Conservation (phyloP, 2,113 vertebrate genomes). For the Rhineura floridana region DNA sequence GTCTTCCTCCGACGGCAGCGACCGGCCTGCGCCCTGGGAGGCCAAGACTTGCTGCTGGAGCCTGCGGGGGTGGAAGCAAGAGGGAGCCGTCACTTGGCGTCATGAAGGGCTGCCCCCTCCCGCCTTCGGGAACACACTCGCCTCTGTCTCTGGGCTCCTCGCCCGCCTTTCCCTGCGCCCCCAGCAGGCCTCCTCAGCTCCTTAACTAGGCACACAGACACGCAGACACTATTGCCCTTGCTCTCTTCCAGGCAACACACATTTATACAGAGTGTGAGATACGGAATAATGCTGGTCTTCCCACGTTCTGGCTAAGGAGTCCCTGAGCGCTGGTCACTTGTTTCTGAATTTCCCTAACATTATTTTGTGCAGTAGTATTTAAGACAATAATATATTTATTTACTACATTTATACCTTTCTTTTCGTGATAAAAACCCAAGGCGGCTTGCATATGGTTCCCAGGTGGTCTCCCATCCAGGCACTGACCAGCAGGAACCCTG, state of each 20-base stretch:
- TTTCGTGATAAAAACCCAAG: no score
- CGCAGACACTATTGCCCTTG: background rate
- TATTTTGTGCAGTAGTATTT: no score
- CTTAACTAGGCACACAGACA: background rate
- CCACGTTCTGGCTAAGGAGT: background rate
- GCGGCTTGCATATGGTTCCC: no score
- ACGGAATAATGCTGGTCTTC: background rate
- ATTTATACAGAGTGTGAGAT: background rate
- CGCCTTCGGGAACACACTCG: background rate
- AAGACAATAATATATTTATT: no score
- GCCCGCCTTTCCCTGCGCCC: background rate
- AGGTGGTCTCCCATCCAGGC: no score
- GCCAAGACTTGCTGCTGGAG: slow-evolving; percentile 96
- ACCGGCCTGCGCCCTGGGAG: slow-evolving; percentile 89
- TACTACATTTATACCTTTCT: no score
- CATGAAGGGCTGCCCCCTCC: background rate
- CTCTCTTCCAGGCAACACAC: background rate
- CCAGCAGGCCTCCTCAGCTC: background rate
- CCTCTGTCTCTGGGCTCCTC: background rate
- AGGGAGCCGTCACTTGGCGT: slow-evolving; percentile 57
- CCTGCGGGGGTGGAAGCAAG: slow-evolving; percentile 70
- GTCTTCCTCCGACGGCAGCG: slow-evolving; percentile 87
- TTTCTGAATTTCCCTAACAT: no score
- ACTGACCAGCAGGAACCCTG: no score
- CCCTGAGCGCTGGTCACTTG: no score